These are phyloP conservation scores for Bellardia bayeri DNA, from an alignment of 2,888 invertebrate genomes.

Conservation along the genomic window DNA sequence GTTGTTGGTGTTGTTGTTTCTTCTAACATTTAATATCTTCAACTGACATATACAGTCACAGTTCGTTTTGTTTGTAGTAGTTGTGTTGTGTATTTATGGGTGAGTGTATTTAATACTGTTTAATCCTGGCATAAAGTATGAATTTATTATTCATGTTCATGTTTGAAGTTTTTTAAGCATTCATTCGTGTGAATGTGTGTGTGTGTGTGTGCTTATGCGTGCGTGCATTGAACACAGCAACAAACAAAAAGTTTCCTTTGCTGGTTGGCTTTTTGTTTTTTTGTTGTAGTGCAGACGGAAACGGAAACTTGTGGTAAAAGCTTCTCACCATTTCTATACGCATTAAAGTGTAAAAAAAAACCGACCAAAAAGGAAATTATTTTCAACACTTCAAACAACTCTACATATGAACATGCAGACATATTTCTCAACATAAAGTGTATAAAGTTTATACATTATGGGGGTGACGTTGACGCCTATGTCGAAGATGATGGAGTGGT, in stretches of 20 bases:
- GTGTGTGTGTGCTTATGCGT: constrained; percentile 38
- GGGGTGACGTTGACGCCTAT: not conserved
- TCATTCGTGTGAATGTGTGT: not conserved
- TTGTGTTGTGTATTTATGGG: not conserved
- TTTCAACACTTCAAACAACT: constrained; percentile 68
- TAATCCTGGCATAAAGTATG: constrained; percentile 36
- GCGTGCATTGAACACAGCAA: constrained; percentile 43
- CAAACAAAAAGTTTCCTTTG: constrained; percentile 27
- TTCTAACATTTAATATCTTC: constrained; percentile 8
- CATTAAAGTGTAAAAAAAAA: constrained; percentile 40
- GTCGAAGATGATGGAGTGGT: constrained; percentile 9
- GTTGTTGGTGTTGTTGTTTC: not conserved
- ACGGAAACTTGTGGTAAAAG: constrained; percentile 74
- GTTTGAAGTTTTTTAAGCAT: not conserved
- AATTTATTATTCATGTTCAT: constrained; percentile 22
- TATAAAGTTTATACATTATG: not conserved
- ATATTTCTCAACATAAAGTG: not conserved
- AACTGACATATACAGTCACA: not conserved
- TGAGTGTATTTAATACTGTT: constrained; percentile 5
- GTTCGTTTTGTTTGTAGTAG: not conserved
- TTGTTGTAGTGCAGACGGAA: constrained; percentile 62
- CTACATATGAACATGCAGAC: not conserved
- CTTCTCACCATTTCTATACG: constrained; percentile 62
- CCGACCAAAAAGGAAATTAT: constrained; percentile 66
- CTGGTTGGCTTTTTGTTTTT: constrained; percentile 3